A percentile compares a stretch with the other conserved stretches of the same genome.
Conservation (phyloP, 2,888 invertebrate species). For the Portevinia maculata region DNA sequence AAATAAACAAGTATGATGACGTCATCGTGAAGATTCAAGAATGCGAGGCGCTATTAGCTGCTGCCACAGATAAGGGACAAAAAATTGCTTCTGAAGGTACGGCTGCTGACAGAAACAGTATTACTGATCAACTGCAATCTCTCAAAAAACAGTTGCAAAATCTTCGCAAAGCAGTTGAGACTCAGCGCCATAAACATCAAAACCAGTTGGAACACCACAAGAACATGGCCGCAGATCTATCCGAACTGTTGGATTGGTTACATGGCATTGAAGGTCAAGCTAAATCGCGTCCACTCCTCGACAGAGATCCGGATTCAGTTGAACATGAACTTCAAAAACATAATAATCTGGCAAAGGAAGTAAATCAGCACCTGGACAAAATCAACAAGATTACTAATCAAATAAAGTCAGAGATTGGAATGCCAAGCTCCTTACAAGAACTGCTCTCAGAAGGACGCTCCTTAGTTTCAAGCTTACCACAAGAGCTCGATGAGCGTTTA, state of each 20-base stretch:
- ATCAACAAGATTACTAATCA: constrained; percentile 88
- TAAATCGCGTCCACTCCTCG: constrained; percentile 91
- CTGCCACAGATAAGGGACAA: constrained; percentile 95
- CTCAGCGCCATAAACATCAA: constrained; percentile 93
- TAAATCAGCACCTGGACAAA: constrained; percentile 88
- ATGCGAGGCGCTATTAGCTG: constrained; percentile 93
- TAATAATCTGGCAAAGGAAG: constrained; percentile 86
- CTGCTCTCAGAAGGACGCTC: constrained; percentile 93
- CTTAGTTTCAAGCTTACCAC: constrained; percentile 89
- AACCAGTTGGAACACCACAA: constrained; percentile 93
- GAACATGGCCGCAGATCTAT: constrained; percentile 92
- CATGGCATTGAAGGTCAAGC: constrained; percentile 92
- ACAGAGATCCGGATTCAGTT: constrained; percentile 90
- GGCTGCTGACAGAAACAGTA: constrained; percentile 92
- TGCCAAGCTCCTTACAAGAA: constrained; percentile 91
- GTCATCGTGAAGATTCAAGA: constrained; percentile 94
- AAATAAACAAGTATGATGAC: constrained; percentile 93
- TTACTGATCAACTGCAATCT: constrained; percentile 93
- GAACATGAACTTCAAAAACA: constrained; percentile 92
- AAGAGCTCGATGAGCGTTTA: constrained; percentile 91
- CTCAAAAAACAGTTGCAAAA: constrained; percentile 92
- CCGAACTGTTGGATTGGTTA: constrained; percentile 91
- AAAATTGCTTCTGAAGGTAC: constrained; percentile 96
- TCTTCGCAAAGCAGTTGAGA: constrained; percentile 91
- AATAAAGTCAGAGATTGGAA: constrained; percentile 89